Evolutionary conservation across 1,140 invertebrate genomes (phyloP), one percentile per base, ranked within the genome.

Genomic region (Ceratosolen fusciceps): DNA sequence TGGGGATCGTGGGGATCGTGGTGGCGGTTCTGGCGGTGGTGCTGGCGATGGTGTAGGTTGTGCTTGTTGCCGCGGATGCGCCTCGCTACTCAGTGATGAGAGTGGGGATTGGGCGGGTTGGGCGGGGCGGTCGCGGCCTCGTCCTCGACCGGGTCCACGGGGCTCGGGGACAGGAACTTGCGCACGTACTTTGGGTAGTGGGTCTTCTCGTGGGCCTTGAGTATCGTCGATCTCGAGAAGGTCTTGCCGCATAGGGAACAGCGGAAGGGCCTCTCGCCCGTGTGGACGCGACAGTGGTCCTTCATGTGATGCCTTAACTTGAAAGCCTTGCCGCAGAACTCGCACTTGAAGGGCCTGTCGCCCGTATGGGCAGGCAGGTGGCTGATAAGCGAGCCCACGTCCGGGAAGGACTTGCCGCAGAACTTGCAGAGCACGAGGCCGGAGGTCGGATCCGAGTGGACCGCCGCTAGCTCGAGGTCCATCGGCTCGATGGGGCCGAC

Each of bases 221-320:
- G 91, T 89, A 97, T 97, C 71, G 96, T 96, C 73, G 95, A 96
- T 80, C 96, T 92, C 68, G 95, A 96, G 89, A 97, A 98, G 56
- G 95, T 96, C 88, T 97, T 97, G 70, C 95, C 96, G 88, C 96
- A 97, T 77, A 97, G 91, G 68, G 93, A 93, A 90, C 96, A 98
- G 82, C 95, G 92, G 91, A 97, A 98, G 5, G 96, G 96, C 79
- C 96, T 92, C 88, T 97, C 96, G 72, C 96, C 96, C 83, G 96
- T 97, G 88, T 97, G 96, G 73, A 97, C 96, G 85, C 96, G 93
- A 90, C 95, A 96, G 89, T 97, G 96, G 90, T 97, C 96, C 90
- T 96, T 97, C 96, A 97, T 96, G 90, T 97, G 96, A 88, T 97
- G 96, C 65, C 96, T 92, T 82, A 96, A 89, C 88, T 97, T 97